Base-by-base conservation (phyloP, 2,888 invertebrate species). In the Epicampocera succincta region DNA sequence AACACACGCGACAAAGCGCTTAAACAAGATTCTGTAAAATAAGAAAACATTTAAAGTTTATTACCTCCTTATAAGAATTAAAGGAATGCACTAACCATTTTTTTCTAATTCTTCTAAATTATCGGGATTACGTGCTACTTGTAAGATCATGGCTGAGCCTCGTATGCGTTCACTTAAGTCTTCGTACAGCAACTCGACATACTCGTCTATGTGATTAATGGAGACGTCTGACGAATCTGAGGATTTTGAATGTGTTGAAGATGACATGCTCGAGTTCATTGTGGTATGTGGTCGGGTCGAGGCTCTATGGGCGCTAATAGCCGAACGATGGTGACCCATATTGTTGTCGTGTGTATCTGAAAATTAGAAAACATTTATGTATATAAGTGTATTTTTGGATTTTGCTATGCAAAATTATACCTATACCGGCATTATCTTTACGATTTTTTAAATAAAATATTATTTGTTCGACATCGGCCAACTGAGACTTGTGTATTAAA, bases 111-210 rank as follows among this genome's bases (percentile, higher is more conserved):
- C 97, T 87, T 97, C 95, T 83, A 99, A 93, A 93, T 99, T 99
- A 88, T 98, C 98, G 12, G 97, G 96, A 91, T 97, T 96, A 87
- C 98, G 93, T 3, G 98, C 97, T 83, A 99, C 93, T 91, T 98
- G 96, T 65, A 98, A 92, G 84, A 99, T 96, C 84, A 97, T 92
- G 29, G 96, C 95, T 6, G 99, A 97, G 29, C 98, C 99, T 90
- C 95, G 95, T 58, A 98, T 95, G 92, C 99, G 98, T 88, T 98
- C 98, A 38, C 95, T 93, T 88, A 96, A 94, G 85, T 98, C 98
- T 91, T 99, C 99, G 91, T 99, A 99, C 19, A 99, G 92, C 84
- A 99, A 92, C 91, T 99, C 99, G 71, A 99, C 96, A 91, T 99
- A 99, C 87, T 95, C 96, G 89, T 99, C 97, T 83, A 99, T 93